These are phyloP conservation scores for Spizella passerina DNA, from an alignment of 2,797 vertebrate species.

Conservation along the genomic window DNA sequence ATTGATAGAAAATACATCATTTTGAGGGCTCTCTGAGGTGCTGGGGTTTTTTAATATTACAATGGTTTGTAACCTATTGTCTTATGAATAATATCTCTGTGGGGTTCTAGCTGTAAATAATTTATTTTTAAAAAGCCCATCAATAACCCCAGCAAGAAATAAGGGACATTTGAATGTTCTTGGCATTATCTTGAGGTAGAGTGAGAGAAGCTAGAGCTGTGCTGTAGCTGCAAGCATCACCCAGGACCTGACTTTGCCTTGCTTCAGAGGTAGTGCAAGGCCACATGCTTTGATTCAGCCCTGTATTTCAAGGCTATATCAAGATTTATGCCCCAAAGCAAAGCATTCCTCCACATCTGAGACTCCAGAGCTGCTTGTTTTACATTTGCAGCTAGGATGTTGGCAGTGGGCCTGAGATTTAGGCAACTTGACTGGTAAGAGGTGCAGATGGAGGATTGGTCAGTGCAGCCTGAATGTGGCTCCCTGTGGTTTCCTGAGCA, in stretches of 20 bases:
- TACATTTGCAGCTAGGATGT: neutral
- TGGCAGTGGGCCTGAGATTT: neutral
- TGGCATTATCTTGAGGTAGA: neutral
- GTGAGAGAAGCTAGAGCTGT: neutral
- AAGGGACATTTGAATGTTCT: neutral
- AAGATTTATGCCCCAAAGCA: neutral
- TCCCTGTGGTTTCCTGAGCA: neutral
- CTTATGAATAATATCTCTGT: neutral
- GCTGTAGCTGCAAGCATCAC: neutral
- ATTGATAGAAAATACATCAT: neutral
- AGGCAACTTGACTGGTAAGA: neutral
- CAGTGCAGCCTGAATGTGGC: neutral
- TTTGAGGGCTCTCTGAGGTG: neutral
- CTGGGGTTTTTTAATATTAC: neutral
- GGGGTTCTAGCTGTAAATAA: neutral
- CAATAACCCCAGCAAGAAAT: neutral
- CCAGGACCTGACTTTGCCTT: neutral
- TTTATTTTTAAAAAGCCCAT: accelerated
- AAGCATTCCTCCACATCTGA: neutral
- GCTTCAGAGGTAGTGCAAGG: neutral
- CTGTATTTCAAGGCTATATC: neutral
- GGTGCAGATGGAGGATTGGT: neutral
- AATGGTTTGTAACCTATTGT: neutral
- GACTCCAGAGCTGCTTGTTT: neutral
- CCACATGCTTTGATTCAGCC: neutral